Percentiles rank a stretch among this genome's conserved stretches.
phyloP scores from a whole-genome alignment of 64 coral and sea anemone species.

The Montipora cactus region DNA sequence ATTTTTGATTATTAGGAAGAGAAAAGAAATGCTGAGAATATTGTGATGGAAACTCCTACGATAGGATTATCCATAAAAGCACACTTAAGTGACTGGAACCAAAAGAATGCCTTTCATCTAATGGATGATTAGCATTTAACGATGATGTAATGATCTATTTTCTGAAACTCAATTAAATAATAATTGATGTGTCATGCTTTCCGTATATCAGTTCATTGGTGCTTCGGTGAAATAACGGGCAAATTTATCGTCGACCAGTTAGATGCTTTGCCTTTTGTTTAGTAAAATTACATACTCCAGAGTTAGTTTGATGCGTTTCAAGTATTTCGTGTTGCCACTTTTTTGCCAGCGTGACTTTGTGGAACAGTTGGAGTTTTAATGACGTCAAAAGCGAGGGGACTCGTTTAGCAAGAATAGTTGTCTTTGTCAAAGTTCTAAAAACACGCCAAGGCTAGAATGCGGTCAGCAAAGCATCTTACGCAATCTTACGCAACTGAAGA shows the following conservation, averaged over 20 bases:
- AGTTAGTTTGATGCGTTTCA: neutral
- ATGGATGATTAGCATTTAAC: neutral
- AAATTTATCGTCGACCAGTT: neutral
- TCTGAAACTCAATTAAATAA: neutral
- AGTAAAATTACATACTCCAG: neutral
- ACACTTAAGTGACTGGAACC: neutral
- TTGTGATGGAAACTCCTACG: neutral
- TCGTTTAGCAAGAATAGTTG: neutral
- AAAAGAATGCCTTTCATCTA: neutral
- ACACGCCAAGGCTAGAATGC: neutral
- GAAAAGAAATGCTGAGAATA: neutral
- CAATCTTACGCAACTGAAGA: too few relatives aligned
- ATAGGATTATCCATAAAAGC: neutral
- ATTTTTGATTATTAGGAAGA: too few relatives aligned
- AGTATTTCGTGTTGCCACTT: neutral
- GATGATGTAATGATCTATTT: slow-evolving; percentile 52
- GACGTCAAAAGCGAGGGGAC: slow-evolving; percentile 19
- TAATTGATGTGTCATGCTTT: neutral
- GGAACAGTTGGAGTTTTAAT: neutral
- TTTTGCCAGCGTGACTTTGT: slow-evolving; percentile 31
- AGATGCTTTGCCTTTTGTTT: neutral
- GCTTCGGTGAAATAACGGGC: neutral
- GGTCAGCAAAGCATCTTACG: too few relatives aligned
- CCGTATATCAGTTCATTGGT: neutral
- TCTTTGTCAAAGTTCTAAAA: neutral